Conservation (phyloP, 23 tunicate species). For the Trididemnum miniatum region DNA sequence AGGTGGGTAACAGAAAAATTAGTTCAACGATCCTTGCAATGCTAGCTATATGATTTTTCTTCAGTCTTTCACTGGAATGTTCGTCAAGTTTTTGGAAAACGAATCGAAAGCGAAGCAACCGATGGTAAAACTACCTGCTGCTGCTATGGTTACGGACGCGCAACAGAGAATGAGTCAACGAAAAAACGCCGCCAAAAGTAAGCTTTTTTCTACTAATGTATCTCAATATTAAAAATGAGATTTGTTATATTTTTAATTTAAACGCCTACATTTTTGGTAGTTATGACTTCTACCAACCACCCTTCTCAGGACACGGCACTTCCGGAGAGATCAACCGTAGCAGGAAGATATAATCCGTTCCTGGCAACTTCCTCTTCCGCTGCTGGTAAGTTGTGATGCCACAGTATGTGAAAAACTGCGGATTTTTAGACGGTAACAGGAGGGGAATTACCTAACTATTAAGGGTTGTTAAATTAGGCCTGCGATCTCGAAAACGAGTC, state of each 20-base stretch:
- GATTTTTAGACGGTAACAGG: no score
- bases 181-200: constrained; percentile 52
- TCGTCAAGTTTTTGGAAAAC: constrained; percentile 84
- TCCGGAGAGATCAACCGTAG: constrained; percentile 52
- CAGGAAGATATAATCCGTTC: constrained; percentile 89
- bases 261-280: background rate
- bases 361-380: constrained; percentile 18
- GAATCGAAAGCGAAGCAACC: constrained; percentile 68
- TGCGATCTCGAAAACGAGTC: background rate
- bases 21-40: no score
- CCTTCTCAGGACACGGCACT: background rate
- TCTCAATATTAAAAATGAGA: background rate
- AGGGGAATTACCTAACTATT: no score
- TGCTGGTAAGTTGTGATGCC: background rate
- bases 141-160: constrained; percentile 71
- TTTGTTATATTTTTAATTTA: background rate
- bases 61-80: constrained; percentile 90
- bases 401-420: no score
- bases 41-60: no score
- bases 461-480: no score
- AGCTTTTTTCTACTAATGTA: background rate
- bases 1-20: no score
- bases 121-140: constrained; percentile 64
- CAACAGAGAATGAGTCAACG: constrained; percentile 55
- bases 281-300: background rate